Base-by-base conservation (phyloP, 2,113 vertebrate species). In the Silurus glanis region DNA sequence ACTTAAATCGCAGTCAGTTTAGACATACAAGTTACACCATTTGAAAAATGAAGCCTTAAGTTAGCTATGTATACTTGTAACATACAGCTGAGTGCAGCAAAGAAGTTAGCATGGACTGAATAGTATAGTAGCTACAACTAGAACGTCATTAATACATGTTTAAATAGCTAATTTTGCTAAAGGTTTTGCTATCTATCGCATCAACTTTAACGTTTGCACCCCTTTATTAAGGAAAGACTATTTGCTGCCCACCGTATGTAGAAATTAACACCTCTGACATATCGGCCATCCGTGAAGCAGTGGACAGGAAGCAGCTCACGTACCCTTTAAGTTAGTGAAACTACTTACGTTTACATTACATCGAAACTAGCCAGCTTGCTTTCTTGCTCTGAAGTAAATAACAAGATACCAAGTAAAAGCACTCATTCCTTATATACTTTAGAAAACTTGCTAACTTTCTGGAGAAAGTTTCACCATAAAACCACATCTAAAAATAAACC, bases 301-400 rank as follows among this genome's bases (percentile, higher is more conserved):
- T 93, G 76, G 86, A 28, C 4, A 86, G 53, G 59, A 91, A 91
- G 49, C 90, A 84, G 85, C 88, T 94, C 2, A 92, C 55, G 69
- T 94, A 94, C 83, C 94, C 95, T 67, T 93, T 95, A 92, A 89
- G 93, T 95, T 84, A 93, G 94, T 94, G 75, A 59, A 87, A 19
- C 17, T 13, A 59, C 28, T 19, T 56, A 9, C 23, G 19, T 79
- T 58, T 53, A n/a, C 9, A n/a, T 37, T 37, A 37, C 37, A 37
- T 37, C 37, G 37, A 37, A 49, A 74, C 71, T 49, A 21, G 45
- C 9, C 14, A 74, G 71, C 71, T 49, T 21, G 71, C 45, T 47
- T 37, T 37, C 37, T 37, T 37, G 37, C 37, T 37, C 2, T 1
- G 2, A 37, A 37, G 37, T 37, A 37, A 37, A 37, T 37, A 74